Evolutionary conservation across 1,140 invertebrate species (phyloP).

Genomic region (Paraescarpia echinospica): DNA sequence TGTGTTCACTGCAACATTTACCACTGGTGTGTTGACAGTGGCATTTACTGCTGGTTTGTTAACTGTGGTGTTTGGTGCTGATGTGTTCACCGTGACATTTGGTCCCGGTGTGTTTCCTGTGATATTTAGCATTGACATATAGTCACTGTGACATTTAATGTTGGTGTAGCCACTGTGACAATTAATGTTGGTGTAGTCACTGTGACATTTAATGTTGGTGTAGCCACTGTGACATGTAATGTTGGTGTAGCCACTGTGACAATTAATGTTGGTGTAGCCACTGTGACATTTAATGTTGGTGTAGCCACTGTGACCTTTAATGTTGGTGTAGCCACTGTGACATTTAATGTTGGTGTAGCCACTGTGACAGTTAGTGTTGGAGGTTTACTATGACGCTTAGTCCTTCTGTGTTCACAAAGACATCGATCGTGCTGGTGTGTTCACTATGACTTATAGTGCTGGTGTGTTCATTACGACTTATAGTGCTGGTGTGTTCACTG

Average conservation of each 20-base stretch:
- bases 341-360: not conserved
- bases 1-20: too few relatives aligned
- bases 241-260: not conserved
- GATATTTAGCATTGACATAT: too few relatives aligned
- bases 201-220: not conserved
- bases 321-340: not conserved
- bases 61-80: not conserved
- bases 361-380: not conserved
- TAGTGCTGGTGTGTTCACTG: not conserved
- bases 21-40: too few relatives aligned
- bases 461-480: not conserved
- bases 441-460: not conserved
- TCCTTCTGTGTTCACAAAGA: too few relatives aligned
- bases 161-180: not conserved
- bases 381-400: too few relatives aligned
- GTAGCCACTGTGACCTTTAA: not conserved
- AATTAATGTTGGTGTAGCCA: not conserved
- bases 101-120: not conserved
- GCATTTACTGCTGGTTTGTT: too few relatives aligned
- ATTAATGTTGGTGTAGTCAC: too few relatives aligned
- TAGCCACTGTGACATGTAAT: not conserved
- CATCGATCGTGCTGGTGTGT: not conserved
- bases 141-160: too few relatives aligned
- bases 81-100: not conserved
- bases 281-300: not conserved